Evolutionary conservation across 2,888 invertebrate genomes (phyloP), one percentile per base, ranked within the genome.

Genomic region (Parnassius glacialis): DNA sequence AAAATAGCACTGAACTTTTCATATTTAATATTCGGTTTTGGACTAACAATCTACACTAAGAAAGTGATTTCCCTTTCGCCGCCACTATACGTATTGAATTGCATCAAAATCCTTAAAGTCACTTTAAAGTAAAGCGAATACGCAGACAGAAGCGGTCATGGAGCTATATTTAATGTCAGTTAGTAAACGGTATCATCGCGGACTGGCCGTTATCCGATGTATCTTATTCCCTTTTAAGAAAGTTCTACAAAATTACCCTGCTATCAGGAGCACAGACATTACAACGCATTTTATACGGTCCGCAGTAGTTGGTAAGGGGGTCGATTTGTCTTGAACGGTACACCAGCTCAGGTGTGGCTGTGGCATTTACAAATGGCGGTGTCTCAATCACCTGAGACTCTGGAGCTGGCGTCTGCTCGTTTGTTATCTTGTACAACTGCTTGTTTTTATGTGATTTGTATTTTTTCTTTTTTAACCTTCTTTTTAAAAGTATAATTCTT

Each of bases 281-380:
- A 44, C 25, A 10, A 42, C 25, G 53, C 52, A 41, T 41, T 57
- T 50, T 61, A 52, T 62, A 50, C 50, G 5, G 48, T 48, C 20
- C 20, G 47, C 2, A 13, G 53, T 59, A 59, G 58, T 45, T 59
- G 59, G 10, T 44, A 20, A 48, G 59, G 20, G 34, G 45, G 59
- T 52, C 59, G 48, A 59, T 59, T 59, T 53, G 52, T 59, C 53
- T 48, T 3, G 52, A 45, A 25, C 57, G 42, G 48, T 59, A 20
- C 41, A 52, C 52, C 47, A 10, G 57, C 51, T 44, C 62, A 62
- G 62, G 62, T 62, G 62, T 62, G 62, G 20, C 55, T 9, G 12
- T 41, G 62, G 58, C 62, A 45, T 54, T 62, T 50, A 62, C 62
- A 48, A 62, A 62, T 62, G 62, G 34, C 54, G 42, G 34, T 45